Percentiles rank a stretch among this genome's conserved stretches.
Evolutionary conservation across 2,113 vertebrate species (phyloP).

Genomic region (Crotophaga sulcirostris): DNA sequence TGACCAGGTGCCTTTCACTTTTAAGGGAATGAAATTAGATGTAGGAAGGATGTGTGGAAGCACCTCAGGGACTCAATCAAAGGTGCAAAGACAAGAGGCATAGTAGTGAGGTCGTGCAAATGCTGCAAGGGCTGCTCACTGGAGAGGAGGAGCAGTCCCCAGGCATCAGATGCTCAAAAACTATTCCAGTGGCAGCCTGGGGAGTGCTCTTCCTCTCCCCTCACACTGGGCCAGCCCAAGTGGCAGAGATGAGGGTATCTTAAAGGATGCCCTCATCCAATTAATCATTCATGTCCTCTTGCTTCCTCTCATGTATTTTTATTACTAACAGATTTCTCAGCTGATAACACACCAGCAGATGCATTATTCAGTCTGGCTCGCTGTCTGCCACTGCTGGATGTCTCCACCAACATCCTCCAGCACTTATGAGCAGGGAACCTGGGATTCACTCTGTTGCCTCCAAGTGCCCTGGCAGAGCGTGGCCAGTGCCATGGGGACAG

Average conservation of each 20-base stretch:
- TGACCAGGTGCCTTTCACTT: not conserved
- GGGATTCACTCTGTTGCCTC: not conserved
- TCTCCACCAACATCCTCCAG: not conserved
- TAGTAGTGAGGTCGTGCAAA: fast-evolving
- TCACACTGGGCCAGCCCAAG: not conserved
- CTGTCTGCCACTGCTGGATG: not conserved
- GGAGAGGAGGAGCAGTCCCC: not conserved
- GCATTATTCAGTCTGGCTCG: constrained; percentile 45
- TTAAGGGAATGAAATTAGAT: not conserved
- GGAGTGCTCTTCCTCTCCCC: not conserved
- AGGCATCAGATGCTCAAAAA: fast-evolving
- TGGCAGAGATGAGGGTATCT: not conserved
- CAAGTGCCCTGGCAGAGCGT: fast-evolving
- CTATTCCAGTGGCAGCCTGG: too few species aligned
- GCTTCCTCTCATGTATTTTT: constrained; percentile 49
- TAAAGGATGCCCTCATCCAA: not conserved
- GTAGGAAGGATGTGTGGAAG: not conserved
- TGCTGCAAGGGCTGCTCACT: fast-evolving
- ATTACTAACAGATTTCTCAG: constrained; percentile 46
- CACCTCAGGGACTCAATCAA: not conserved
- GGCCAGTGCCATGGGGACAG: not conserved
- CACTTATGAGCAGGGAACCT: fast-evolving
- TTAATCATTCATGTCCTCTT: constrained; percentile 55
- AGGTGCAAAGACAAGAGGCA: too few species aligned
- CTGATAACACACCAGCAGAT: constrained; percentile 40